These are phyloP conservation scores for Cyclophora punctaria DNA, from an alignment of 2,888 invertebrate species.

Conservation along the genomic window DNA sequence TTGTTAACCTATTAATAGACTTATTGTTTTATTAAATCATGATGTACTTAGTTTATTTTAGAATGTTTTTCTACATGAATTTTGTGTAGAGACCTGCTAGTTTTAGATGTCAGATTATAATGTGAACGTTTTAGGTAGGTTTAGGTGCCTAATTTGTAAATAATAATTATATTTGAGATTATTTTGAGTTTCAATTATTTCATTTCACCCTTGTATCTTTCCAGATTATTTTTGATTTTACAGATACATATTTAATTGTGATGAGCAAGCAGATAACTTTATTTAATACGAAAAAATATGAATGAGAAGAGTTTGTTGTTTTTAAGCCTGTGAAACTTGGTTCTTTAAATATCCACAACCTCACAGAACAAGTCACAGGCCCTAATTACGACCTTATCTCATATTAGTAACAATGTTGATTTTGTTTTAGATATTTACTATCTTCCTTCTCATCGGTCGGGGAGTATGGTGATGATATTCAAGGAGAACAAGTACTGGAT, in stretches of 20 bases:
- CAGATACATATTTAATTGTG: too few species aligned
- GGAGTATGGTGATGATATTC: constrained; percentile 68
- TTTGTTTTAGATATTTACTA: constrained; percentile 61
- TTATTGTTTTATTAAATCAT: constrained; percentile 36
- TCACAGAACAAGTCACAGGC: too few species aligned
- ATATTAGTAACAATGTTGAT: constrained; percentile 17
- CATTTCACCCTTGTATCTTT: too few species aligned
- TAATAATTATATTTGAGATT: constrained; percentile 6
- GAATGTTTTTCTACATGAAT: constrained; percentile 50
- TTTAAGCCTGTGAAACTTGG: too few species aligned
- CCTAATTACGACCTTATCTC: too few species aligned
- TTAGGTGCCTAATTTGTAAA: constrained; percentile 44
- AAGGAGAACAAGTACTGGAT: constrained; percentile 71
- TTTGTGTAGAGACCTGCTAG: constrained; percentile 64
- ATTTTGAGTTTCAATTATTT: too few species aligned
- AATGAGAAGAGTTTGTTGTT: too few species aligned
- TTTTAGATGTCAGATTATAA: constrained; percentile 35
- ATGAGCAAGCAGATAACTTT: too few species aligned
- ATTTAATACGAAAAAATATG: too few species aligned
- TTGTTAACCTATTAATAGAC: constrained; percentile 10
- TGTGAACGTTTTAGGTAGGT: constrained; percentile 56
- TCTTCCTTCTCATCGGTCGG: constrained; percentile 64
- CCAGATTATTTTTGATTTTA: too few species aligned
- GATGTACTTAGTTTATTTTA: constrained; percentile 43
- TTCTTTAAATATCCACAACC: too few species aligned